Conservation (phyloP, 2,113 vertebrate genomes). For the Heterotilapia buettikoferi region DNA sequence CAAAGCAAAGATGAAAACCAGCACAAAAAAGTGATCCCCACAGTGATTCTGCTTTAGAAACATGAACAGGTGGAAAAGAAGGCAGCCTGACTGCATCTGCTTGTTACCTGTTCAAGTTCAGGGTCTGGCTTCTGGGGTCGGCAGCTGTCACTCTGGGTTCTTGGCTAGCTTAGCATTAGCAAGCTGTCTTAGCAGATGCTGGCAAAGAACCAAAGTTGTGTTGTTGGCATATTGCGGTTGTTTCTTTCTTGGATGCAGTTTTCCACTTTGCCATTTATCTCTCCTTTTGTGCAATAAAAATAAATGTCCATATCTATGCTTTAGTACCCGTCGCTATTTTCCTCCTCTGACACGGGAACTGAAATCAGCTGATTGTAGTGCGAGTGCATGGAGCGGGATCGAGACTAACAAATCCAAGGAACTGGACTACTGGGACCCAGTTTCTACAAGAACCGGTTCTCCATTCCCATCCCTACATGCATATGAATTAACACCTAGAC, state of each 20-base stretch:
- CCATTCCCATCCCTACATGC: neutral
- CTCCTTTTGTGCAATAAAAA: neutral
- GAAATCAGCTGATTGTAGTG: neutral
- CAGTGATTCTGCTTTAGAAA: neutral
- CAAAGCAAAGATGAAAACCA: neutral
- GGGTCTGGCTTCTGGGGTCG: neutral
- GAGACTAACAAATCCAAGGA: neutral
- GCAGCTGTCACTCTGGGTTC: neutral
- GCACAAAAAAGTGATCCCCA: neutral
- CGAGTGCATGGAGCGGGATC: neutral
- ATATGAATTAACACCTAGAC: neutral
- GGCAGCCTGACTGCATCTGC: neutral
- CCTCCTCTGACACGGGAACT: neutral
- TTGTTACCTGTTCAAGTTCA: neutral
- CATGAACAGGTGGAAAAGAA: neutral
- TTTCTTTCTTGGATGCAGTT: neutral
- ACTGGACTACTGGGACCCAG: neutral
- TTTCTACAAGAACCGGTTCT: neutral
- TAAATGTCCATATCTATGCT: accelerated
- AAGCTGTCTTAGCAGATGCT: neutral
- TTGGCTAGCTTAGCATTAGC: neutral
- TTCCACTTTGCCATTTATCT: neutral
- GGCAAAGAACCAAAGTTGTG: neutral
- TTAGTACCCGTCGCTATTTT: neutral
- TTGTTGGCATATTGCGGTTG: neutral